phyloP scores from a whole-genome alignment of 2,888 invertebrate species.

The Drosophila fungiperda region DNA sequence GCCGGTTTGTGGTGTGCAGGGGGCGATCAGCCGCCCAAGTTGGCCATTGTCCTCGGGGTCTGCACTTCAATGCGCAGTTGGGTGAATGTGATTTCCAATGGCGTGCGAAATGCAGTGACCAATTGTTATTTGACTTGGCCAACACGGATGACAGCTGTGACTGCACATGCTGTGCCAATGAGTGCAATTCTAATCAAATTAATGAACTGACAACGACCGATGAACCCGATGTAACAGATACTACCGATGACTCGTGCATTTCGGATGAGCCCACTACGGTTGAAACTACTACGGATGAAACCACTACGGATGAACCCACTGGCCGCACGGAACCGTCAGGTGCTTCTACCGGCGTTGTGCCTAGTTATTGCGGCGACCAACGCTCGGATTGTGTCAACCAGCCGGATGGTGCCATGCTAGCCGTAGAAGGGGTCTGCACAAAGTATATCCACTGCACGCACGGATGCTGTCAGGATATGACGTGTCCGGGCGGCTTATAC shows the following conservation, averaged over 20 bases:
- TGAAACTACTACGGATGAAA: conserved; percentile 19
- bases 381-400: conserved; percentile 39
- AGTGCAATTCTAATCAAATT: conserved; percentile 32
- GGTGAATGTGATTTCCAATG: conserved; percentile 73
- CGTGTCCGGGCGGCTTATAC: conserved; percentile 71
- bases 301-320: conserved; percentile 25
- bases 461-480: conserved; percentile 44
- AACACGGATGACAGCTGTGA: conserved; percentile 36
- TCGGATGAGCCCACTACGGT: background rate
- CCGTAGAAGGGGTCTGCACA: conserved; percentile 57
- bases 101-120: conserved; percentile 59
- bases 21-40: conserved; percentile 48
- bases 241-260: conserved; percentile 1
- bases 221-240: conserved; percentile 10
- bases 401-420: conserved; percentile 16
- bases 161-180: conserved; percentile 60
- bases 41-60: conserved; percentile 64
- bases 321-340: conserved; percentile 5
- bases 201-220: conserved; percentile 20
- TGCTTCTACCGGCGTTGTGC: conserved; percentile 12
- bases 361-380: conserved; percentile 42
- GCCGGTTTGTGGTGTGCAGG: conserved; percentile 66
- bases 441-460: conserved; percentile 65
- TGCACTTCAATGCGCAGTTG: conserved; percentile 65
- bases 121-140: conserved; percentile 32